phyloP scores from a whole-genome alignment of 2,113 vertebrate species.

The Micromys minutus region DNA sequence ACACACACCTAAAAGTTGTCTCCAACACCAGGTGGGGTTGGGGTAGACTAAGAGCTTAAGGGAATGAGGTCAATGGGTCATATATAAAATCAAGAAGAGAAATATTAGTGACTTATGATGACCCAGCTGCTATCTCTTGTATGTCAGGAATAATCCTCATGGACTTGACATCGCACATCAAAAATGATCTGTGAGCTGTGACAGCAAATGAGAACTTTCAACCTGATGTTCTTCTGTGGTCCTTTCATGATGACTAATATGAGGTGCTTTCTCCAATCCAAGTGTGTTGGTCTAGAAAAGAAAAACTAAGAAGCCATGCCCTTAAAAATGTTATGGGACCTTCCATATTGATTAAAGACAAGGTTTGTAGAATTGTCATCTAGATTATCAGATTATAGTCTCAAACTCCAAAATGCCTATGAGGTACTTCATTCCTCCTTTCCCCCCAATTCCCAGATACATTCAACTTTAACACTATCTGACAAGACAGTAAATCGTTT shows the following conservation, averaged over 20 bases:
- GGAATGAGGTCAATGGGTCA: constrained; percentile 23
- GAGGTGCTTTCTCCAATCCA: constrained; percentile 40
- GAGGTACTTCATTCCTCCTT: background rate
- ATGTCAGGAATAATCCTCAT: background rate
- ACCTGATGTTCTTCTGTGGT: background rate
- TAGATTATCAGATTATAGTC: constrained; percentile 37
- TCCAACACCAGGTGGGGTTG: too few relatives aligned
- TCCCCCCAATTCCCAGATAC: background rate
- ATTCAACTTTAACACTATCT: constrained; percentile 33
- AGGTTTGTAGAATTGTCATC: background rate
- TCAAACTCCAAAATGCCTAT: constrained; percentile 52
- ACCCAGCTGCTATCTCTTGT: constrained; percentile 17
- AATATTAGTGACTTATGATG: constrained; percentile 13
- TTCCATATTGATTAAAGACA: background rate
- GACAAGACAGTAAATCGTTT: constrained; percentile 38
- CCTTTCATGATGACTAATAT: background rate
- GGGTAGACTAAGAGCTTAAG: background rate
- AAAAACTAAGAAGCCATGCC: constrained; percentile 32
- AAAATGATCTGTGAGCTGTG: constrained; percentile 48
- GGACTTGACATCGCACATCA: constrained; percentile 32
- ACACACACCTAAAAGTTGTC: constrained; percentile 45
- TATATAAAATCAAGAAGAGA: constrained; percentile 24
- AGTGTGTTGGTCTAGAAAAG: background rate
- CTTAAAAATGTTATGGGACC: background rate
- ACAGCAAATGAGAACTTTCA: constrained; percentile 44